Evolutionary conservation across 2,113 vertebrate species (phyloP), one percentile per base, ranked within the genome.

Genomic region (Pedetes capensis): DNA sequence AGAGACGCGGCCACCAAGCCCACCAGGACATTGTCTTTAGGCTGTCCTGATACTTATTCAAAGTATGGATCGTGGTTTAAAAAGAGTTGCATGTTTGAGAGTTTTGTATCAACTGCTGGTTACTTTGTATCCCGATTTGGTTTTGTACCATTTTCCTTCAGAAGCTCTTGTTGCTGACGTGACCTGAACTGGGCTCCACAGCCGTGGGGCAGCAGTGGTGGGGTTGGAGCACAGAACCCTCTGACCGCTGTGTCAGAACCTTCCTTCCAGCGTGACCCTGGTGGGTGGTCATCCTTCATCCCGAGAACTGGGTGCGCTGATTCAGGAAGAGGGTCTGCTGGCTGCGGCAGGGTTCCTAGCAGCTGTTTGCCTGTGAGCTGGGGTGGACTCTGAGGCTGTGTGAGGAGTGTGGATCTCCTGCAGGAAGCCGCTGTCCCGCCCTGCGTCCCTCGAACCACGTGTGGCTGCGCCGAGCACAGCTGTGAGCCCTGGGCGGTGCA

Each of bases 401-500:
- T 59, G n/a, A 49, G 55, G 66, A 37, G 18, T 1, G 0, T 11
- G 61, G 8, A 16, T 59, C 66, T 76, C 63, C 1, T 34, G 29
- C 5, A 17, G 78, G 69, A 39, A n/a, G 42, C n/a, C 34, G 2
- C 42, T 74, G 64, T 6, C 17, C 49, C 10, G 37, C 14, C 34
- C 53, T 0, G 3, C 42, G 47, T n/a, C 59, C 55, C 53, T 49
- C 39, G 57, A 20, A 61, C 34, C 7, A 11, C 2, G 0, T 2
- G 49, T 34, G 39, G 51, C 71, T 64, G 16, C 16, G 2, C 57
- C 51, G 0, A 0, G 69, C 87, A 94, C 90, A 94, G 91, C 92
- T 94, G 49, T 90, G 0, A 55, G 96, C 76, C 96, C 80, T 37
- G 93, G 93, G 89, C 96, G 94, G 92, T 55, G 80, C 87, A 72